Evolutionary conservation across 2,113 vertebrate species (phyloP).

Genomic region (Labeo catla): DNA sequence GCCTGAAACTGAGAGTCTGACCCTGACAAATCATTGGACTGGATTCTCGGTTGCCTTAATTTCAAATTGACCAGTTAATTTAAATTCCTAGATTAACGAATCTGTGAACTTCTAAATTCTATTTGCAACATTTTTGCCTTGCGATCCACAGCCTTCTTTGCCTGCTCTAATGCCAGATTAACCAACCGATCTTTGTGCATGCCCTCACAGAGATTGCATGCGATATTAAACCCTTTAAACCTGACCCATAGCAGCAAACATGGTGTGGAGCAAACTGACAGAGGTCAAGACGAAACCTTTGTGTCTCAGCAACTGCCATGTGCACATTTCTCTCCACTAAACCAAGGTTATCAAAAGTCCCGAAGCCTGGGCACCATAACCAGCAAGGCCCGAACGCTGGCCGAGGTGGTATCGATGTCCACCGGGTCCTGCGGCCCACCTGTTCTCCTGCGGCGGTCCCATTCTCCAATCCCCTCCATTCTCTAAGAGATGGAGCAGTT

Average conservation of each 20-base stretch:
- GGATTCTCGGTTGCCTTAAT: conserved; percentile 15
- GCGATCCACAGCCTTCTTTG: conserved; percentile 17
- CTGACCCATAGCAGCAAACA: conserved; percentile 39
- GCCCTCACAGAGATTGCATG: conserved; percentile 51
- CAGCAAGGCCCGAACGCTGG: conserved; percentile 72
- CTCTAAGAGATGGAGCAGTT: conserved; percentile 63
- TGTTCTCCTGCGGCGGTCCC: conserved; percentile 58
- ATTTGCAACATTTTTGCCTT: not conserved
- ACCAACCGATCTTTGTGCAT: conserved; percentile 40
- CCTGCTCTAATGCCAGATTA: conserved; percentile 34
- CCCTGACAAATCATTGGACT: not conserved
- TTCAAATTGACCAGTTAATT: not conserved
- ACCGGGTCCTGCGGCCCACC: conserved; percentile 70
- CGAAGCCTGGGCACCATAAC: conserved; percentile 75
- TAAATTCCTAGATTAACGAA: not conserved
- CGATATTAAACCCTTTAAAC: conserved; percentile 42
- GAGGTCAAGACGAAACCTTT: conserved; percentile 22
- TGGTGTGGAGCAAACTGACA: conserved; percentile 21
- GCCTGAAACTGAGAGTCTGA: not conserved
- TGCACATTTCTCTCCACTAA: conserved; percentile 66
- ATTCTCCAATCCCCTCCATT: conserved; percentile 73
- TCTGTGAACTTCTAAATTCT: not conserved
- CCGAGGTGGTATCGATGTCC: conserved; percentile 71
- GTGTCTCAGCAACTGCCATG: conserved; percentile 44
- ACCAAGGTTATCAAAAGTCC: conserved; percentile 77